Base-by-base conservation (phyloP, 2,797 vertebrate species). In the Enteromius unitaeniatus region DNA sequence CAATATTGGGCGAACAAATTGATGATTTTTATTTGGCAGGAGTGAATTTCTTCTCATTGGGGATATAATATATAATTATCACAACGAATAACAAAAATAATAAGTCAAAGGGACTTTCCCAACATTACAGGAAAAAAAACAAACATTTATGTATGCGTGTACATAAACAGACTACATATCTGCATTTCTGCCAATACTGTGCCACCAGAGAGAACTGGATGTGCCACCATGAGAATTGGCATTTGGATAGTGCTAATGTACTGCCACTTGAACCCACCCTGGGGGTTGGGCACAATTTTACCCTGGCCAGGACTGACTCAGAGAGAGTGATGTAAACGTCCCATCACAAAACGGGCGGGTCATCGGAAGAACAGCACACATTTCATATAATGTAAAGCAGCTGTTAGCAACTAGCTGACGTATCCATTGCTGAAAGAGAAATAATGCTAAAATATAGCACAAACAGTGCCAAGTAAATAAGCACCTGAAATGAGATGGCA, bases 401-500 rank as follows among this genome's bases (percentile, higher is more conserved):
- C 17, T 79, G 45, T 62, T 47, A 47, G 21, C 26, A 64, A 64
- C 70, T 23, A 65, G 23, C 69, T 47, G 17, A 64, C 1, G 15
- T 34, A 64, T 26, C 31, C 21, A 23, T 23, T n/a, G 14, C 26
- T 74, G 21, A 65, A 82, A 65, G 23, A 64, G 23, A 55, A 58
- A 55, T 77, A 42, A 58, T 31, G 19, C 3, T 64, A 55, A 42
- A 76, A 76, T 68, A 19, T 21, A 53, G 60, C 45, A 76, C 70
- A 51, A 75, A 67, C 26, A 70, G 31, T 23, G 31, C 13, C 78
- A 79, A 68, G 31, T 34, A 53, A 65, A 53, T 53, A 75, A 75
- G 45, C 81, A 65, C 26, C 81, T 75, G 72, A 83, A 83, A 77
- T 83, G 26, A 47, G 53, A 78, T 23, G 53, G 40, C 28, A 70